Evolutionary conservation across 2,113 vertebrate genomes (phyloP).

Genomic region (Upupa epops): DNA sequence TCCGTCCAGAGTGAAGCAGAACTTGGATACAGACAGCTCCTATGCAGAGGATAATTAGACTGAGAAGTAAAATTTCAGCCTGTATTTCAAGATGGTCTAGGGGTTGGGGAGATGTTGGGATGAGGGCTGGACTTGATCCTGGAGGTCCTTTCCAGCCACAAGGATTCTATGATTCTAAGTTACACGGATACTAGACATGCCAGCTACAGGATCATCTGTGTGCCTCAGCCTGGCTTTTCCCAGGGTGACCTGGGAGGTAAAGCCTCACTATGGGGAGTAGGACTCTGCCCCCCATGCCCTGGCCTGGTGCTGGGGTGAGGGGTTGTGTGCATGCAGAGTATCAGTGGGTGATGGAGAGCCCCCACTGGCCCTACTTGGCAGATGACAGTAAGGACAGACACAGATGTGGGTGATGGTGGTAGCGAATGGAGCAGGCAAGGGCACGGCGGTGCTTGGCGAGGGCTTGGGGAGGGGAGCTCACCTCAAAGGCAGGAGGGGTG

Average conservation of each 20-base stretch:
- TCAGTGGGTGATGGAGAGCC: neutral
- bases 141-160: no score
- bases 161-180: no score
- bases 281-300: neutral
- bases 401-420: slow-evolving; percentile 25
- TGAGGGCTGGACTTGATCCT: no score
- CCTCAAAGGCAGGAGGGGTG: slow-evolving; percentile 98
- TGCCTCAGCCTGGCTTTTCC: neutral
- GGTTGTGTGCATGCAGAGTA: neutral
- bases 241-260: neutral
- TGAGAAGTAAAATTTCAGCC: neutral
- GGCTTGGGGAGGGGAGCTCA: slow-evolving; percentile 77
- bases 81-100: neutral
- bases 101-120: no score
- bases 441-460: neutral
- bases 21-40: neutral
- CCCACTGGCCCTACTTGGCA: neutral
- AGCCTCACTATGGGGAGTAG: neutral
- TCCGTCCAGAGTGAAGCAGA: neutral
- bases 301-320: neutral
- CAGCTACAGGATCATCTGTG: neutral
- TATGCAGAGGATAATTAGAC: neutral
- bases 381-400: neutral
- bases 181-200: neutral
- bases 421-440: slow-evolving; percentile 35